Base-by-base conservation (phyloP, 2,113 vertebrate genomes). In the Corythornis cristatus region DNA sequence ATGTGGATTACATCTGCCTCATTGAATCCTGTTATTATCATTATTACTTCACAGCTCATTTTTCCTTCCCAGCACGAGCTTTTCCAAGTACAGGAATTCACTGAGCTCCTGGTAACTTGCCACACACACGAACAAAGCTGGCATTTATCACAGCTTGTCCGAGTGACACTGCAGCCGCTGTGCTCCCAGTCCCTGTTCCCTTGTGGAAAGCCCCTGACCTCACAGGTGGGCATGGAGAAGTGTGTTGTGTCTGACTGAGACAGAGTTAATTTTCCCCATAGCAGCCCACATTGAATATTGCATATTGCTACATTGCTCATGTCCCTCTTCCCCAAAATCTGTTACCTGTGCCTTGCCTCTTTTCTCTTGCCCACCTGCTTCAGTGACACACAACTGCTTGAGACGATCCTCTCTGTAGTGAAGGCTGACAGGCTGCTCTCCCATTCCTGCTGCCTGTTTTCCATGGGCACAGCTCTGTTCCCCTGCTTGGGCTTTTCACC, bases 21-120 rank as follows among this genome's bases (percentile, higher is more conserved):
- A 92, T 42, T 82, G 77, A 92, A 79, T 65, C 54, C 88, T 93
- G 92, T 89, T 94, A 88, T 89, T 89, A 83, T 37, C 80, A 70
- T 88, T 94, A 90, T 84, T 92, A 86, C 74, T 90, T 96, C 86
- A 78, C 86, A 87, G 92, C 62, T 96, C 96, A 76, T 95, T 92
- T 96, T 93, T 96, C 54, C 81, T 94, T 83, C 70, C 70, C 42
- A 50, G 62, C 1, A 0, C 2, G 0, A 86, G 76, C 70, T 70
- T 95, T 71, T 93, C 86, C 83, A 68, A 83, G 68, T 0, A 0
- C 86, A 88, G 90, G 88, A 93, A 77, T 84, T 78, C 0, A 0
- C 76, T 3, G 18, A 78, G 83, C 57, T 92, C 40, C 70, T 94
- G 86, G 90, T 86, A 84, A 57, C 57, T 61, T 57, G 88, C 90